A percentile compares a stretch with the other conserved stretches of the same genome.
These are phyloP conservation scores for Drosophila suboccidentalis DNA, from an alignment of 2,888 invertebrate species.

Conservation along the genomic window DNA sequence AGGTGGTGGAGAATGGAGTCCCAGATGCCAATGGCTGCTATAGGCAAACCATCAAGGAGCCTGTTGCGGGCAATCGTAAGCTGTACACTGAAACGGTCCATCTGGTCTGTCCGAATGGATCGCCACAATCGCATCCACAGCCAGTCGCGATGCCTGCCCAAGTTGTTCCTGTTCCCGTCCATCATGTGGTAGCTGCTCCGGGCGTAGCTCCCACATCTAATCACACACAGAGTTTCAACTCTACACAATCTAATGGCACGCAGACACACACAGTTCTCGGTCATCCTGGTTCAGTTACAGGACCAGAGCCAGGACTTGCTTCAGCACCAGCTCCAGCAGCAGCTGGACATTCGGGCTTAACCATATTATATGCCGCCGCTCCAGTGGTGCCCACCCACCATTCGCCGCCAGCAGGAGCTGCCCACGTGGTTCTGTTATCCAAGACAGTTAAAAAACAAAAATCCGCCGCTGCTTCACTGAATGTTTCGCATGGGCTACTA, in stretches of 20 bases:
- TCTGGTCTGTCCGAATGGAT: slow-evolving; percentile 57
- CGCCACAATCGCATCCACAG: slow-evolving; percentile 18
- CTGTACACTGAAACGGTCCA: slow-evolving; percentile 64
- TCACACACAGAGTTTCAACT: neutral
- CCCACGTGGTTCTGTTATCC: slow-evolving; percentile 42
- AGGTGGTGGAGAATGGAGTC: slow-evolving; percentile 51
- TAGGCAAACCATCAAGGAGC: slow-evolving; percentile 63
- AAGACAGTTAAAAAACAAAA: slow-evolving; percentile 46
- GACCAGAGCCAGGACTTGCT: neutral
- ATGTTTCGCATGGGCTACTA: slow-evolving; percentile 29
- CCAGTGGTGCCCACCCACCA: neutral
- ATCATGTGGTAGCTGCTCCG: slow-evolving; percentile 14
- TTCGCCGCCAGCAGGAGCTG: neutral
- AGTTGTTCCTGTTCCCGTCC: slow-evolving; percentile 17
- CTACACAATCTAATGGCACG: slow-evolving; percentile 19
- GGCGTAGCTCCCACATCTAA: slow-evolving; percentile 7
- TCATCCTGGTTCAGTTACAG: neutral
- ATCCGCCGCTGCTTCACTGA: slow-evolving; percentile 26
- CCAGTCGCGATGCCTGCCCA: slow-evolving; percentile 27
- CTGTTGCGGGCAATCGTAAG: slow-evolving; percentile 41
- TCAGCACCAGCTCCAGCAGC: slow-evolving; percentile 1
- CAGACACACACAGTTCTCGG: slow-evolving; percentile 1
- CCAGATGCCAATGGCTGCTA: slow-evolving; percentile 65
- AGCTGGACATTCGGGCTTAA: slow-evolving; percentile 1
- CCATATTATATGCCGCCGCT: slow-evolving; percentile 26